These are phyloP conservation scores for Zelleria hepariella DNA, from an alignment of 2,888 invertebrate species.

Conservation along the genomic window DNA sequence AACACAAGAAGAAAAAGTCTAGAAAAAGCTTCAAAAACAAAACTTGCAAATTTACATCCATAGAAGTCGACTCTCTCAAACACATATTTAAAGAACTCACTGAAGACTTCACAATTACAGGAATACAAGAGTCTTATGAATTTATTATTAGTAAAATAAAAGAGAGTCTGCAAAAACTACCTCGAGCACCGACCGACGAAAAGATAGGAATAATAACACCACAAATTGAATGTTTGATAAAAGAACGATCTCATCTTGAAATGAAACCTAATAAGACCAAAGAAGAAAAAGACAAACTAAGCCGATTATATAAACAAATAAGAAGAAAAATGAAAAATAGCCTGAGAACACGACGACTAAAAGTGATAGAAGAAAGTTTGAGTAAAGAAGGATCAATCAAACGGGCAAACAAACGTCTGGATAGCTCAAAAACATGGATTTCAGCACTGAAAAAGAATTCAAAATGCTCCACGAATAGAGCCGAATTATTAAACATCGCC, in stretches of 20 bases:
- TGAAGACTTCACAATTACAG: background rate
- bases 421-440: background rate
- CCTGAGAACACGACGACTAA: background rate
- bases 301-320: background rate
- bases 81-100: background rate
- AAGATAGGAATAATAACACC: background rate
- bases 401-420: background rate
- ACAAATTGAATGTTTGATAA: background rate
- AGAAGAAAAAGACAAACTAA: background rate
- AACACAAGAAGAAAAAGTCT: too few relatives aligned
- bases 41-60: background rate
- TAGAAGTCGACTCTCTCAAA: background rate
- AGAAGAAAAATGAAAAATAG: slow-evolving; percentile 1
- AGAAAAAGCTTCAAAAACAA: too few relatives aligned
- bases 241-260: background rate
- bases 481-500: background rate
- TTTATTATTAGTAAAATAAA: background rate
- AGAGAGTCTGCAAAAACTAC: background rate
- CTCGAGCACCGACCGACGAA: background rate
- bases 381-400: background rate
- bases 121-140: background rate
- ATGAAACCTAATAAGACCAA: background rate
- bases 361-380: slow-evolving; percentile 1
- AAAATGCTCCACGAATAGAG: background rate
- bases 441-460: background rate